Conservation (phyloP, 2,888 invertebrate species). For the Brachyptera putata region DNA sequence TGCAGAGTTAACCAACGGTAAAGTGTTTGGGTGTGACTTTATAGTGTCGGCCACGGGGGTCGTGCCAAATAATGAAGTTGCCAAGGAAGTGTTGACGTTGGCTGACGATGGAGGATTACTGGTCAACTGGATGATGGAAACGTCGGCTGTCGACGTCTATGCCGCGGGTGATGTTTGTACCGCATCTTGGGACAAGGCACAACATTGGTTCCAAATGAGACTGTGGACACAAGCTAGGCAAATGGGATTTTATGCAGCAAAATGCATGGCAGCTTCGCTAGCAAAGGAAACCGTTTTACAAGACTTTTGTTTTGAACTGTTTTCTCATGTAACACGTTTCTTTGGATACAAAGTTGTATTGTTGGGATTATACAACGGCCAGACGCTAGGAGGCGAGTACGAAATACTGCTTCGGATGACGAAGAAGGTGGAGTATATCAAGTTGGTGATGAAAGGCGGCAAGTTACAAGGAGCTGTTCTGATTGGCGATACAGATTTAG, state of each 20-base stretch:
- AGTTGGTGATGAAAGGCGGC: conserved; percentile 80
- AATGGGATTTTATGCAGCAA: conserved; percentile 93
- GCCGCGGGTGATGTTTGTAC: conserved; percentile 95
- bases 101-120: conserved; percentile 75
- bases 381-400: conserved; percentile 71
- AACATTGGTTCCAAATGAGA: conserved; percentile 91
- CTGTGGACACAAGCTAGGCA: conserved; percentile 98
- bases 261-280: conserved; percentile 70
- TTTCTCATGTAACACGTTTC: conserved; percentile 92
- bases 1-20: conserved; percentile 68
- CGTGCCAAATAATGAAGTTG: conserved; percentile 53
- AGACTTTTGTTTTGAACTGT: conserved; percentile 97
- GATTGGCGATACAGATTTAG: conserved; percentile 94
- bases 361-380: conserved; percentile 89
- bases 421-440: conserved; percentile 75
- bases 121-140: conserved; percentile 83
- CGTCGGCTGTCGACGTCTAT: conserved; percentile 71
- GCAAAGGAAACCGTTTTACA: conserved; percentile 63
- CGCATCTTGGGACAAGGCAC: conserved; percentile 70
- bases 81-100: conserved; percentile 43
- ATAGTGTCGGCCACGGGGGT: conserved; percentile 96
- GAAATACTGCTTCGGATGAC: conserved; percentile 83
- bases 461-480: conserved; percentile 88
- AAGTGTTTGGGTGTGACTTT: conserved; percentile 75
- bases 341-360: conserved; percentile 92